Base-by-base conservation (phyloP, 2,113 vertebrate genomes). In the Brachyhypopomus occidentalis region DNA sequence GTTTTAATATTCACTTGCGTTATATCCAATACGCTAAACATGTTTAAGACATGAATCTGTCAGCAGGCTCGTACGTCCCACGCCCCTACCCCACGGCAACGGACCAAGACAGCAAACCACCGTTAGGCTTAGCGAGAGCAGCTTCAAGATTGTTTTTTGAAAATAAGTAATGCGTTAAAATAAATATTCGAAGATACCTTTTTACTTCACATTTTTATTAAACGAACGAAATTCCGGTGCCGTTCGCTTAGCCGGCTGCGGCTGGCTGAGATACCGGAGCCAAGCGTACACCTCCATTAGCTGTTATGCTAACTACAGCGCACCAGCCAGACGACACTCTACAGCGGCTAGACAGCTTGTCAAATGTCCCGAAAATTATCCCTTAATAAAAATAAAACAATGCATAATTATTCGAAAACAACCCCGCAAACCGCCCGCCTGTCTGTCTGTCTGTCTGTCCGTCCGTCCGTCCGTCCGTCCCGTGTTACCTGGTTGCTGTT, bases 401-500 rank as follows among this genome's bases (percentile, higher is more conserved):
- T n/a, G 1, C 17, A 9, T 0, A 36, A 2, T 20, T 5, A 4
- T 20, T 64, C 1, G 17, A 5, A 2, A 1, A 5, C 30, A 56
- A 4, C 1, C 30, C 30, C 30, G 30, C 30, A n/a, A n/a, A n/a
- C n/a, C n/a, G n/a, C n/a, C n/a, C n/a, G n/a, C n/a, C n/a, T n/a
- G n/a, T n/a, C n/a, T n/a, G n/a, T n/a, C n/a, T n/a, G n/a, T n/a
- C n/a, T n/a, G n/a, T n/a, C n/a, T n/a, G n/a, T n/a, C n/a, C n/a
- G n/a, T n/a, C n/a, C n/a, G n/a, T n/a, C n/a, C n/a, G n/a, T n/a
- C 30, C 30, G 30, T 30, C 30, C 30, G 30, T 1, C 30, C 30
- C 30, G 30, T n/a, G 30, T 30, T 83, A 91, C 90, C 89, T 91
- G 84, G 22, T 52, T 75, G 84, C 45, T 30, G 62, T 77, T 84